Conservation (phyloP, 1,140 invertebrate species). For the Cherax quadricarinatus region DNA sequence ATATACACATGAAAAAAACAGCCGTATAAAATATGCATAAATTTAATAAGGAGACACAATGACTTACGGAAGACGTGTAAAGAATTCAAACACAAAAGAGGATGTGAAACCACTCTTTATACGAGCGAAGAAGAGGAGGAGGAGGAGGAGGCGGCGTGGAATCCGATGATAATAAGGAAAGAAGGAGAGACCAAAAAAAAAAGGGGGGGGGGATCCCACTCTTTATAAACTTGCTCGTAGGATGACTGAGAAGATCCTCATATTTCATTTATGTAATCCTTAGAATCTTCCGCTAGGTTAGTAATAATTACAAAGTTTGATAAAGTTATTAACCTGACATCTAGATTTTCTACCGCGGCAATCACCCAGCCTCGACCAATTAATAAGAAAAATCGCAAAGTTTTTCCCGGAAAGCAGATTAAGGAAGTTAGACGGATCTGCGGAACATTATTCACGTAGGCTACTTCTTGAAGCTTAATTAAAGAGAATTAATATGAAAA, state of each 20-base stretch:
- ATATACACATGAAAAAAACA: too few species aligned
- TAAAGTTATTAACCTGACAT: constrained; percentile 65
- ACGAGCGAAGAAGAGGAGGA: background rate
- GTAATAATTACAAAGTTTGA: constrained; percentile 70
- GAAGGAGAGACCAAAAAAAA: background rate
- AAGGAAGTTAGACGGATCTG: constrained; percentile 72
- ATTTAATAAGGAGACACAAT: background rate
- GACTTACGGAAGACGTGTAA: background rate
- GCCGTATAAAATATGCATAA: too few species aligned
- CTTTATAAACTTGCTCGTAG: constrained; percentile 34
- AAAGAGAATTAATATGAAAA: constrained; percentile 73
- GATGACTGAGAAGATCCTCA: constrained; percentile 46
- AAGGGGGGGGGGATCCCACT: background rate
- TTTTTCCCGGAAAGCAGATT: constrained; percentile 72
- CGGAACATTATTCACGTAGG: constrained; percentile 70
- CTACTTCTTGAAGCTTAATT: constrained; percentile 73
- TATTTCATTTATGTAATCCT: constrained; percentile 62
- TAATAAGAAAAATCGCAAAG: constrained; percentile 72
- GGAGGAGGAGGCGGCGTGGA: background rate
- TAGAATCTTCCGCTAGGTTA: constrained; percentile 55
- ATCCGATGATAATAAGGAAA: constrained; percentile 16
- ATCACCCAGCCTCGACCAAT: constrained; percentile 57
- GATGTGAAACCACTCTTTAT: background rate
- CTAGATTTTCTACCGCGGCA: constrained; percentile 57
- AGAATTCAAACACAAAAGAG: background rate